Base-by-base conservation (phyloP, 2,888 invertebrate species). In the Acanthacorydalis orientalis region DNA sequence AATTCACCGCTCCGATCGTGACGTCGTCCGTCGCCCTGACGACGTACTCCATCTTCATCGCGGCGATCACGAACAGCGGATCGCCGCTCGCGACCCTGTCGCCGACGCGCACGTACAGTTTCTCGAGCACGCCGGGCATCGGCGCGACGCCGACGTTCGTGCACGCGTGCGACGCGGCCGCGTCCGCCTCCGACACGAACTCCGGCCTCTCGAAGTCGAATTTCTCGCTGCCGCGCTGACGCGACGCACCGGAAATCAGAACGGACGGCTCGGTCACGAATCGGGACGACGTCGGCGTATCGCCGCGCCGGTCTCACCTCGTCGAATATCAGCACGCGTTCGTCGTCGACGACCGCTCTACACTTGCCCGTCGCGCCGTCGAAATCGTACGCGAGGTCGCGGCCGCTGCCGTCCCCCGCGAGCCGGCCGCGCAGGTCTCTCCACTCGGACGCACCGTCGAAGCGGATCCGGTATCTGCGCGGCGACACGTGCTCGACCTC, bases 1-100 rank as follows among this genome's bases (percentile, higher is more conserved):
- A 83, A 2, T 74, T 62, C 32, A 96, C 68, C 4, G 77, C 74
- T 43, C 83, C 76, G 3, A 97, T 78, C 7, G 70, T 74, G 43
- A 88, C 93, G 60, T 83, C 78, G 41, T 77, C 70, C 1, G 83
- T 80, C 2, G 95, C 87, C 55, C 84, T 84, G 11, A 98, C 82
- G 11, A 93, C 81, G 63, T 96, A 86, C 75, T 98, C 98, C 98
- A 99, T 99, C 72, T 99, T 98, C 98, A 98, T 98, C 1, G 98
- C 98, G 53, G 95, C 92, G 60, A 98, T 82, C 41, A 96, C 85
- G 51, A 96, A 81, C 2, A 99, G 69, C 0, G 88, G 81, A 61
- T 97, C 92, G 1, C 95, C 96, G 61, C 79, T 77, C 52, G 80
- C 78, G 4, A 98, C 92, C 52, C 63, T 60, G 57, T 92, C 85